Base-by-base conservation (phyloP, 2,113 vertebrate species). In the Chauna torquata region DNA sequence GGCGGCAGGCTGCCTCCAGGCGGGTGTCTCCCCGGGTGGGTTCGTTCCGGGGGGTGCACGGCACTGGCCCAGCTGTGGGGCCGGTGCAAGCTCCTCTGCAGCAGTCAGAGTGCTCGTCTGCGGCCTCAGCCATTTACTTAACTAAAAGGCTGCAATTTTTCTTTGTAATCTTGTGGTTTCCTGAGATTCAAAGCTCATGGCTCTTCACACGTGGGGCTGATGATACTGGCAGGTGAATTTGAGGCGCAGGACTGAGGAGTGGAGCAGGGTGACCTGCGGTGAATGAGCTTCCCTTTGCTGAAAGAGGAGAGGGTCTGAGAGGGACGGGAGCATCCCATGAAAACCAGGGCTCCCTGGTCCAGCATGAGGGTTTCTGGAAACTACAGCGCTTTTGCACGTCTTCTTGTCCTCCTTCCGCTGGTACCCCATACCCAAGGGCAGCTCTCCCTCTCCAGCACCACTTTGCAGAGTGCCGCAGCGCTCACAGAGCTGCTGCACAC, bases 1-100 rank as follows among this genome's bases (percentile, higher is more conserved):
- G 32, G 36, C 23, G 16, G 30, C 3, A 9, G 40, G 28, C 70
- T 82, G 71, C 30, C 58, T 12, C 25, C 30, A 1, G 71, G 65
- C 4, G 13, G 36, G 13, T 3, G 42, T 11, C 30, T 24, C 44
- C 8, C 0, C 4, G 30, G 1, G 13, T 32, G 50, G 1, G 12
- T 36, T 1, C 0, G 9, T 36, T 30, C 30, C 0, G 0, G 30
- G 0, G 15, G 50, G 38, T 7, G 47, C 32, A 2, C 0, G 5
- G 14, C 45, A 1, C 36, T 15, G 6, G 8, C 64, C 71, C 71
- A 28, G 34, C 77, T 8, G 0, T 0, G 20, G 6, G 19, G 1
- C 25, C 70, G 1, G 18, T 24, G 59, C 57, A 23, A 36, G 47
- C 42, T 74, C 0, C 0, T 19, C 59, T 0, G 0, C 0, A 3